Conservation (phyloP, 2,797 vertebrate genomes). For the Chromobotia macracanthus region DNA sequence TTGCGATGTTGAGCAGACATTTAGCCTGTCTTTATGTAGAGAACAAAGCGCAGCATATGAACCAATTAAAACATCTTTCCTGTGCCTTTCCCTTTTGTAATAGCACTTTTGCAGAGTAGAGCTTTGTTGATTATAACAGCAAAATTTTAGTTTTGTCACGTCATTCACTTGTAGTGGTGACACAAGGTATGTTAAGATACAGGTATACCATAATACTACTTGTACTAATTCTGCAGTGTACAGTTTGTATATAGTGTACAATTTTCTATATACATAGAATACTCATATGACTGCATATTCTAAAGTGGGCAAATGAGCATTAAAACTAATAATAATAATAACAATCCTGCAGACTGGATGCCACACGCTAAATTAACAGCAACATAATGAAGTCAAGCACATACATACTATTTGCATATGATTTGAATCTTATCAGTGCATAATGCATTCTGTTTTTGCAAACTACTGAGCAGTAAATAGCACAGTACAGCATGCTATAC, state of each 20-base stretch:
- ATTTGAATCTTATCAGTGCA: too few relatives aligned
- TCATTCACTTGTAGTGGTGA: neutral
- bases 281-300: too few relatives aligned
- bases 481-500: neutral
- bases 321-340: too few relatives aligned
- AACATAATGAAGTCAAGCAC: too few relatives aligned
- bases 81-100: neutral
- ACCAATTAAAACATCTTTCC: constrained; percentile 1
- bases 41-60: constrained; percentile 12
- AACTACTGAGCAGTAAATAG: neutral
- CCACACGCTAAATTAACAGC: too few relatives aligned
- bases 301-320: too few relatives aligned
- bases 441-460: too few relatives aligned
- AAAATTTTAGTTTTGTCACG: neutral
- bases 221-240: neutral
- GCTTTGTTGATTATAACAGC: neutral
- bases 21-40: constrained; percentile 1
- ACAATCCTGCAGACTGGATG: too few relatives aligned
- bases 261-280: too few relatives aligned
- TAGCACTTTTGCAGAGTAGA: neutral
- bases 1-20: neutral
- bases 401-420: too few relatives aligned
- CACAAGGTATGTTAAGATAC: neutral
- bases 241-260: too few relatives aligned
- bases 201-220: neutral